phyloP scores from a whole-genome alignment of 2,113 vertebrate genomes.

The Euleptes europaea region DNA sequence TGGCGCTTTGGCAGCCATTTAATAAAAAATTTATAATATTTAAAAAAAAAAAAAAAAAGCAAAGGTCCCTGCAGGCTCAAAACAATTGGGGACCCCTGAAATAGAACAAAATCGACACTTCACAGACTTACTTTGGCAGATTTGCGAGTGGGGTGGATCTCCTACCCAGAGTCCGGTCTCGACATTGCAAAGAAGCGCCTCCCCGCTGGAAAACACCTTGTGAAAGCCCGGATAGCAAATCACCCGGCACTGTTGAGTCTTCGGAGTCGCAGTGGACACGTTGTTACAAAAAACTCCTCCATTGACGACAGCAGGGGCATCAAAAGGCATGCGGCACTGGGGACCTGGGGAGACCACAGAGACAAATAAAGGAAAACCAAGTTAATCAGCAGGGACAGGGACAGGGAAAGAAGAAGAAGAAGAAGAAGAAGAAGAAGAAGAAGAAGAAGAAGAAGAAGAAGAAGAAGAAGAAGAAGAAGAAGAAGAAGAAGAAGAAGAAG shows the following conservation, averaged over 20 bases:
- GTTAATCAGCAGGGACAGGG: not conserved
- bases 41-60: too few species aligned
- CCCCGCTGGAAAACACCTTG: conserved; percentile 55
- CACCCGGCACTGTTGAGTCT: conserved; percentile 76
- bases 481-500: too few species aligned
- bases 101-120: not conserved
- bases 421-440: too few species aligned
- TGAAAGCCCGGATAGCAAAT: conserved; percentile 79
- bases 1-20: too few species aligned
- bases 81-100: too few species aligned
- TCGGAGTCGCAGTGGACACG: not conserved
- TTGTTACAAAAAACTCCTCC: conserved; percentile 78
- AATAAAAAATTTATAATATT: too few species aligned
- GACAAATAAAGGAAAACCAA: not conserved
- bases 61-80: too few species aligned
- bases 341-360: conserved; percentile 70
- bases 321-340: conserved; percentile 70
- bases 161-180: conserved; percentile 67
- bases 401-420: too few species aligned
- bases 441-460: too few species aligned
- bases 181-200: conserved; percentile 69
- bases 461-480: too few species aligned
- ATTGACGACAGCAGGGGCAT: conserved; percentile 55
- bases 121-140: conserved; percentile 83
- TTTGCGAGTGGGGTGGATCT: conserved; percentile 62